These are phyloP conservation scores for Temnopleurus reevesii DNA, from an alignment of 53 echinoderm and acorn worm genomes.

Conservation along the genomic window DNA sequence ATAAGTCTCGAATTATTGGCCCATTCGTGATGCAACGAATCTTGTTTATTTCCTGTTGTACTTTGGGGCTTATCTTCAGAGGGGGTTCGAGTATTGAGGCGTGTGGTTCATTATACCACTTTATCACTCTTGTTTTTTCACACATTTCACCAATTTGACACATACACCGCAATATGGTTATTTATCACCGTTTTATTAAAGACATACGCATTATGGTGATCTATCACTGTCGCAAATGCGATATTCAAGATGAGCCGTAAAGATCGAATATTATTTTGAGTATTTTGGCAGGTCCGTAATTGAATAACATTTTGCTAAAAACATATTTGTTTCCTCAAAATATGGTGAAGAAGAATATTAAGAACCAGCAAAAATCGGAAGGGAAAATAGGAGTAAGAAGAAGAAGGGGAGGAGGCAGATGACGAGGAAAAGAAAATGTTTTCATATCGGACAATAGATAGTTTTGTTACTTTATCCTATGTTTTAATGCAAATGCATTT, in stretches of 20 bases:
- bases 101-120: constrained; percentile 30
- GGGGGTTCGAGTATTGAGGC: background rate
- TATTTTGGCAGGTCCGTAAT: too few relatives aligned
- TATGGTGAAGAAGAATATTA: too few relatives aligned
- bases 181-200: constrained; percentile 21
- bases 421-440: too few relatives aligned
- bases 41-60: constrained; percentile 35
- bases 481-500: too few relatives aligned
- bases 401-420: too few relatives aligned
- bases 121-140: background rate
- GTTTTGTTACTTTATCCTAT: too few relatives aligned
- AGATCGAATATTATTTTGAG: too few relatives aligned
- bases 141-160: background rate
- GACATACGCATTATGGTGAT: background rate
- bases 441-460: too few relatives aligned
- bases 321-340: too few relatives aligned
- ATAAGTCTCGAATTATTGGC: background rate
- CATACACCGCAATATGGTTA: background rate
- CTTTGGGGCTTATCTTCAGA: background rate
- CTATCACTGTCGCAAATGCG: background rate
- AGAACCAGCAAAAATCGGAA: too few relatives aligned
- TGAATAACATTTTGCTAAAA: too few relatives aligned
- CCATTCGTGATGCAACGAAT: background rate
- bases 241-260: background rate
- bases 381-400: too few relatives aligned